Evolutionary conservation across 2,888 invertebrate species (phyloP), one percentile per base, ranked within the genome.

Genomic region (Linnaemya vulpina): DNA sequence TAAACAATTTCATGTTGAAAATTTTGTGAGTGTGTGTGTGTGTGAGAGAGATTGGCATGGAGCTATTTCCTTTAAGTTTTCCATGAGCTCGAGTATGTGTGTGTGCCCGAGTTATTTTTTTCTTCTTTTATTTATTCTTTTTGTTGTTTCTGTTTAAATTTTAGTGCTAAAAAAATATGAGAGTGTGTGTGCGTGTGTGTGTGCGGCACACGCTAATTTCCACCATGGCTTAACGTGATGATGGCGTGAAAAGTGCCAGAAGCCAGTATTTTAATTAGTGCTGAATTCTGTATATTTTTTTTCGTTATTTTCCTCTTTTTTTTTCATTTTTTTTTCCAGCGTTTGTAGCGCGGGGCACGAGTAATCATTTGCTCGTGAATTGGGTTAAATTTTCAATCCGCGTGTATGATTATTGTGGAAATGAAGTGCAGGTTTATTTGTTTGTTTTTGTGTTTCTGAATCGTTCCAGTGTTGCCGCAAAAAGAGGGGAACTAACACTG

Each of bases 161-260:
- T n/a, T 65, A 71, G 43, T 58, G 60, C 63, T 65, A 80, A 80
- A 80, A 30, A 70, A 30, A 63, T 58, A 38, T 49, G 25, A 20
- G 62, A 67, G 11, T 73, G 11, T 83, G 25, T 53, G 55, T 83
- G 25, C 46, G 55, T 53, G 15, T 51, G 22, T 35, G 35, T 71
- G 4, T 53, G 60, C 46, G 43, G 78, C 83, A 83, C 83, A 83
- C 83, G 84, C 84, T 84, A 80, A 84, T 80, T 84, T 84, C 75
- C 80, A 84, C 60, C 80, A 65, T 76, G 71, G 71, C 76, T 84
- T 84, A 84, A 84, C 79, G 84, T 84, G 84, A 80, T 84, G 84
- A 84, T 84, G 84, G 84, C 84, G 84, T 80, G 84, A 84, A 84
- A 84, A 84, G 76, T 75, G 84, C 84, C 76, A 84, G 75, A 73